Evolutionary conservation across 2,113 vertebrate genomes (phyloP).

Genomic region (Pseudopodoces humilis): DNA sequence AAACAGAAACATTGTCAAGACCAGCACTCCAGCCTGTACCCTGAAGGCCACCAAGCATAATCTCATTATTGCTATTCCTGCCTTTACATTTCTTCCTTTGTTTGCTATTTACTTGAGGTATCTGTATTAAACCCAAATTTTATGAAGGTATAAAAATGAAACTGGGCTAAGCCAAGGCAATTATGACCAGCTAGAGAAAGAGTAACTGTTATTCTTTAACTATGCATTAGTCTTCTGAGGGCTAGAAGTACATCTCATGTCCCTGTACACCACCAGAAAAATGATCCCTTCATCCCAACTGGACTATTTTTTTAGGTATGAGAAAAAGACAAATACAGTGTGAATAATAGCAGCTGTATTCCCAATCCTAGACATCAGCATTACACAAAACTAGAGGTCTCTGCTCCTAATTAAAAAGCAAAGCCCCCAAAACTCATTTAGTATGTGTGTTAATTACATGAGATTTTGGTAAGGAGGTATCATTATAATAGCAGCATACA

Average conservation of each 20-base stretch:
- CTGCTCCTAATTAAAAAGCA: conserved; percentile 50
- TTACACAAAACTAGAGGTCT: not conserved
- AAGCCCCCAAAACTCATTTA: conserved; percentile 51
- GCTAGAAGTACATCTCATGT: not conserved
- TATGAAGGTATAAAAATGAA: not conserved
- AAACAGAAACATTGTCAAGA: not conserved
- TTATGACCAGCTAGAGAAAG: not conserved
- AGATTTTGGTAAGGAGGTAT: conserved; percentile 44
- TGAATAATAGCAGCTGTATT: conserved; percentile 20
- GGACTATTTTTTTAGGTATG: not conserved
- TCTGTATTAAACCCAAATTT: not conserved
- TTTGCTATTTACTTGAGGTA: not conserved
- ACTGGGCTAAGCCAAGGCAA: not conserved
- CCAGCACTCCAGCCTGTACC: not conserved
- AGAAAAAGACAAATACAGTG: not conserved
- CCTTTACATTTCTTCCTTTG: not conserved
- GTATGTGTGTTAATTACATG: conserved; percentile 45
- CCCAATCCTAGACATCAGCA: not conserved
- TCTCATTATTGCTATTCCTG: not conserved
- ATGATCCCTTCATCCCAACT: not conserved
- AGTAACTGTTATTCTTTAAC: not conserved
- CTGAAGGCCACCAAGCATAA: not conserved
- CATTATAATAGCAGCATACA: conserved; percentile 4
- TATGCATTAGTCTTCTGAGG: not conserved
- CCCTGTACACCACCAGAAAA: not conserved